phyloP scores from a whole-genome alignment of 2,113 vertebrate genomes.

The Catharus bicknelli region DNA sequence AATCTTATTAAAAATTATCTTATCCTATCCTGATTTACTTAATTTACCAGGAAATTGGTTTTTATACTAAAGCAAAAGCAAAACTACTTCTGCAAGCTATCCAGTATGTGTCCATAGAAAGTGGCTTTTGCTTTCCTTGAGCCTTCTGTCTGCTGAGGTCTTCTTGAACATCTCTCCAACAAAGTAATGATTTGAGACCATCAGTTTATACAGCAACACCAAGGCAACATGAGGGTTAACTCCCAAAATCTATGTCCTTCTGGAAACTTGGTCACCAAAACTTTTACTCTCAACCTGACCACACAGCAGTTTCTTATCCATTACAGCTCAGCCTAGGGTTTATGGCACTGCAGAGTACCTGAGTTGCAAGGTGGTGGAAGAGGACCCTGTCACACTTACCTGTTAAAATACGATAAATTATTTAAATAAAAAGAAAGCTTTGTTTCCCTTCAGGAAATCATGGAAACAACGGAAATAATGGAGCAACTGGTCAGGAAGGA shows the following conservation, averaged over 20 bases:
- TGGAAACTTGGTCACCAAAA: neutral
- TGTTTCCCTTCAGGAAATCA: slow-evolving; percentile 77
- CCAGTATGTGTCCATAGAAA: neutral
- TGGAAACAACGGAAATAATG: slow-evolving; percentile 85
- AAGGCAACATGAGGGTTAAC: neutral
- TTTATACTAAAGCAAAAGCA: neutral
- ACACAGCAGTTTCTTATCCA: neutral
- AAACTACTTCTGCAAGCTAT: neutral
- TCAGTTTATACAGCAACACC: neutral
- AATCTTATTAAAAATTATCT: neutral
- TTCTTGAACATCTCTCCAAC: neutral
- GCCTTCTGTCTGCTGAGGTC: neutral
- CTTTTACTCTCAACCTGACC: neutral
- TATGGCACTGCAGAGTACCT: neutral
- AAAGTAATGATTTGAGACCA: rapidly evolving
- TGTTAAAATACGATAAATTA: neutral
- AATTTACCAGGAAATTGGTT: neutral
- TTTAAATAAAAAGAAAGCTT: neutral
- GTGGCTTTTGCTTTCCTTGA: neutral
- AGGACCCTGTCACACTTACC: neutral
- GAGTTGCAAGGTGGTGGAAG: neutral
- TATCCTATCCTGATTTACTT: neutral
- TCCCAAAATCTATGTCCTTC: neutral
- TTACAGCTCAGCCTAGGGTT: neutral
- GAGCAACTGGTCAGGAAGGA: slow-evolving; percentile 81